These are phyloP conservation scores for Triplophysa yarkandensis DNA, from an alignment of 2,797 vertebrate genomes.

Conservation along the genomic window DNA sequence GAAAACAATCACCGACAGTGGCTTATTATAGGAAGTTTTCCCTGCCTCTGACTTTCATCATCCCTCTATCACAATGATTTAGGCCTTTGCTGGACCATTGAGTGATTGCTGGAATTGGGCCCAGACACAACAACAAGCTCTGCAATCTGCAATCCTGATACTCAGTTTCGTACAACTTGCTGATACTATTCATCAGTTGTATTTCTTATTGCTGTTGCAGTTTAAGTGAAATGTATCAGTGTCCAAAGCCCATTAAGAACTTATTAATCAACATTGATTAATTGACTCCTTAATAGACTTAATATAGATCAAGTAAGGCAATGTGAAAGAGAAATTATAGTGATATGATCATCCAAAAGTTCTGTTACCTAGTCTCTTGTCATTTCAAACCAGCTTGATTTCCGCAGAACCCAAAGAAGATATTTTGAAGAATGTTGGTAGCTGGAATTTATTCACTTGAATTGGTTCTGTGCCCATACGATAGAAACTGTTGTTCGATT, in stretches of 20 bases:
- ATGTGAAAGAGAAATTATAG: too few relatives aligned
- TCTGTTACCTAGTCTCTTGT: too few relatives aligned
- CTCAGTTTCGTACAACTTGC: constrained; percentile 16
- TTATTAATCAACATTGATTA: neutral
- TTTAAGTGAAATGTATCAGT: constrained; percentile 5
- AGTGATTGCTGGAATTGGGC: constrained; percentile 42
- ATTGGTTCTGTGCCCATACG: too few relatives aligned
- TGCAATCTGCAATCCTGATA: constrained; percentile 14
- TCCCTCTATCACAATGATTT: constrained; percentile 38
- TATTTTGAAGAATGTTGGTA: too few relatives aligned
- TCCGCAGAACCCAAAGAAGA: too few relatives aligned
- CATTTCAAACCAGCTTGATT: too few relatives aligned
- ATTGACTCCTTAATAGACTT: too few relatives aligned
- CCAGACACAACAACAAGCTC: constrained; percentile 30
- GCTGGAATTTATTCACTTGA: too few relatives aligned
- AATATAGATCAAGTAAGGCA: too few relatives aligned
- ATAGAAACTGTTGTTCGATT: too few relatives aligned
- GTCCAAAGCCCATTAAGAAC: neutral
- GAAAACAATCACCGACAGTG: constrained; percentile 30
- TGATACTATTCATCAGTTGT: constrained; percentile 15
- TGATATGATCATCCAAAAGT: too few relatives aligned
- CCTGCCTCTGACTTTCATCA: constrained; percentile 31
- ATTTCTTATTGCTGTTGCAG: neutral
- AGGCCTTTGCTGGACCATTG: constrained; percentile 39
- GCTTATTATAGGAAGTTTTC: constrained; percentile 24